phyloP scores from a whole-genome alignment of 2,797 vertebrate genomes.

The Manis crassicaudata region DNA sequence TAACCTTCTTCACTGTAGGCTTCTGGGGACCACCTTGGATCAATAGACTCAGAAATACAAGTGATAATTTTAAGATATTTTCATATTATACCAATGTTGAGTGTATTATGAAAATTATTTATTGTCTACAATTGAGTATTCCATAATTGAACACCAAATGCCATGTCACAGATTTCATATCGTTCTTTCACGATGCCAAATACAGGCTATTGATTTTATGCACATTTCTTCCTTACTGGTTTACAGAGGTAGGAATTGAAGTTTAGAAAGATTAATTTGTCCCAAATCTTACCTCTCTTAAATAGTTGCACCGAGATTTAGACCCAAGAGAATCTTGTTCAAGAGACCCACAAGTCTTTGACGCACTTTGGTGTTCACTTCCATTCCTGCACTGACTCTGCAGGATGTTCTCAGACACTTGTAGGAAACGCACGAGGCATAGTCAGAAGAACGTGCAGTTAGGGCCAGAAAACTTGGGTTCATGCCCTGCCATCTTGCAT shows the following conservation, averaged over 20 bases:
- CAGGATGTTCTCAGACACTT: not conserved
- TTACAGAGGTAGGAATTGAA: not conserved
- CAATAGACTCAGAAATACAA: not conserved
- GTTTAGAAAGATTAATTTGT: not conserved
- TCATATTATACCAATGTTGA: not conserved
- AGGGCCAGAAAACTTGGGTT: not conserved
- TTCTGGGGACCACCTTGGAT: not conserved
- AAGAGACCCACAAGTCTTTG: not conserved
- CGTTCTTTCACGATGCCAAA: not conserved
- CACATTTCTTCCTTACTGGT: not conserved
- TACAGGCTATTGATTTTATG: not conserved
- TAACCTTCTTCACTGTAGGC: rapidly evolving
- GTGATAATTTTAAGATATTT: not conserved
- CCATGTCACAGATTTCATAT: not conserved
- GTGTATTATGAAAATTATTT: not conserved
- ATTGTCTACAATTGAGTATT: not conserved
- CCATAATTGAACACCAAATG: not conserved
- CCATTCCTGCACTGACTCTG: not conserved
- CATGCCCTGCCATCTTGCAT: not conserved
- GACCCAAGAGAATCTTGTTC: not conserved
- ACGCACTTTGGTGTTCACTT: not conserved
- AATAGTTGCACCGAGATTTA: not conserved
- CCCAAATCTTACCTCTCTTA: no score
- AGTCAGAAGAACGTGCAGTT: not conserved
- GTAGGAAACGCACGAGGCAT: not conserved